phyloP scores from a whole-genome alignment of 2,797 vertebrate genomes.

The Poeciliopsis infans region DNA sequence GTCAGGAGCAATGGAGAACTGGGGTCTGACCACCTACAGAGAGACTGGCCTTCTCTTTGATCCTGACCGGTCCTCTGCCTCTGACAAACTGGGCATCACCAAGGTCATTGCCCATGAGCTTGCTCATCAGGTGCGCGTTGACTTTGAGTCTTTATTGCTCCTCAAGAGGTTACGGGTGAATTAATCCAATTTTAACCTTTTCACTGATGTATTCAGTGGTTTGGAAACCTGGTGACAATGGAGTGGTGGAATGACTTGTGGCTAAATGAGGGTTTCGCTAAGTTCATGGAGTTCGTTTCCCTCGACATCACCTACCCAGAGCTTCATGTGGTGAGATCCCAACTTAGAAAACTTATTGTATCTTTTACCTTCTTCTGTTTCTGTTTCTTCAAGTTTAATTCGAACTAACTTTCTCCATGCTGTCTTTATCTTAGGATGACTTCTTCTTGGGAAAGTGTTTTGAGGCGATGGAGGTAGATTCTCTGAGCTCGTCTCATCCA shows the following conservation, averaged over 20 bases:
- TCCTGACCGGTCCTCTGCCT: slow-evolving; percentile 84
- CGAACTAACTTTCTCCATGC: background rate
- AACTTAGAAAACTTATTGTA: background rate
- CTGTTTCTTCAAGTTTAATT: background rate
- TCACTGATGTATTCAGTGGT: slow-evolving; percentile 83
- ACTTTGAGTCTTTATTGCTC: background rate
- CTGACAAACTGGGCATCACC: slow-evolving; percentile 85
- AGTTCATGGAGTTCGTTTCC: slow-evolving; percentile 93
- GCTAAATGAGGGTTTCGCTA: slow-evolving; percentile 95
- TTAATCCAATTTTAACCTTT: background rate
- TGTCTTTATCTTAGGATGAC: slow-evolving; percentile 80
- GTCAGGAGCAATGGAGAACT: slow-evolving; percentile 94
- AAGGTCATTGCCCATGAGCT: slow-evolving; percentile 91
- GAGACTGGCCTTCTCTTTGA: slow-evolving; percentile 87
- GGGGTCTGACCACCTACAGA: slow-evolving; percentile 92
- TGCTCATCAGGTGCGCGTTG: slow-evolving; percentile 86
- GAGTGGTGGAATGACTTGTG: slow-evolving; percentile 98
- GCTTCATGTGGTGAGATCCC: slow-evolving; percentile 86
- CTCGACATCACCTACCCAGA: slow-evolving; percentile 88
- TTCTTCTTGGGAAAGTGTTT: slow-evolving; percentile 89
- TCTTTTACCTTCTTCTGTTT: background rate
- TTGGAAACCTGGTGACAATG: slow-evolving; percentile 96
- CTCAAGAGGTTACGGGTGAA: background rate
- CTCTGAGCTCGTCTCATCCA: slow-evolving; percentile 90
- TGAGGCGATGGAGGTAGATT: slow-evolving; percentile 89